A percentile compares a stretch with the other conserved stretches of the same genome.
These are phyloP conservation scores for Eilema depressum DNA, from an alignment of 2,888 invertebrate species.

Conservation along the genomic window DNA sequence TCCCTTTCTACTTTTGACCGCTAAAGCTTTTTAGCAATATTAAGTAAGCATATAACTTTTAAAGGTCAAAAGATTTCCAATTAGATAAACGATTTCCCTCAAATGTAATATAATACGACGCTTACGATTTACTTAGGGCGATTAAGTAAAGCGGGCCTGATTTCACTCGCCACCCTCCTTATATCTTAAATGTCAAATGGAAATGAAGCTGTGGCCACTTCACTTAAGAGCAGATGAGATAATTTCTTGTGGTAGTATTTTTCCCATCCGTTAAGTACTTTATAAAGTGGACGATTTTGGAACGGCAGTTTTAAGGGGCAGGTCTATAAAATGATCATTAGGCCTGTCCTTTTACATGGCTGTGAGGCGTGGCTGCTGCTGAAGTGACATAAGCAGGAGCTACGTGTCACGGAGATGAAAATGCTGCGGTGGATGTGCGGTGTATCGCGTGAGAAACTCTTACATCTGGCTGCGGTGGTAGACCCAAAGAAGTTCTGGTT, in stretches of 20 bases:
- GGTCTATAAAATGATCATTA: no score
- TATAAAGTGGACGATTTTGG: background rate
- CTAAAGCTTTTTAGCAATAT: conserved; percentile 8
- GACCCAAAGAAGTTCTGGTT: no score
- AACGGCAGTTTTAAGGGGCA: no score
- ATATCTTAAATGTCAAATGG: conserved; percentile 49
- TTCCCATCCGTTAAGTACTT: background rate
- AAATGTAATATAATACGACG: conserved; percentile 24
- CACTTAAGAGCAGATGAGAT: conserved; percentile 20
- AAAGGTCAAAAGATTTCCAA: conserved; percentile 25
- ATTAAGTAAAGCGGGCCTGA: conserved; percentile 25
- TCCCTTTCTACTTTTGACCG: background rate
- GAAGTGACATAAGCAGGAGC: no score
- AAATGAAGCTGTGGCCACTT: conserved; percentile 33
- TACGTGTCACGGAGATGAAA: no score
- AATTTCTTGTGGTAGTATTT: conserved; percentile 5
- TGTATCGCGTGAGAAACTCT: no score
- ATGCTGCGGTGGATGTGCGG: no score
- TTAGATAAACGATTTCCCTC: conserved; percentile 12
- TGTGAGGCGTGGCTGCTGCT: no score
- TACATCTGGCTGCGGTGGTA: no score
- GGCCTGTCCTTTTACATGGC: no score
- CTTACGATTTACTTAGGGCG: conserved; percentile 27
- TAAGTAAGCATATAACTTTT: conserved; percentile 12
- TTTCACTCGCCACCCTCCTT: conserved; percentile 30